phyloP scores from a whole-genome alignment of 2,797 vertebrate genomes.

The Lutra lutra region DNA sequence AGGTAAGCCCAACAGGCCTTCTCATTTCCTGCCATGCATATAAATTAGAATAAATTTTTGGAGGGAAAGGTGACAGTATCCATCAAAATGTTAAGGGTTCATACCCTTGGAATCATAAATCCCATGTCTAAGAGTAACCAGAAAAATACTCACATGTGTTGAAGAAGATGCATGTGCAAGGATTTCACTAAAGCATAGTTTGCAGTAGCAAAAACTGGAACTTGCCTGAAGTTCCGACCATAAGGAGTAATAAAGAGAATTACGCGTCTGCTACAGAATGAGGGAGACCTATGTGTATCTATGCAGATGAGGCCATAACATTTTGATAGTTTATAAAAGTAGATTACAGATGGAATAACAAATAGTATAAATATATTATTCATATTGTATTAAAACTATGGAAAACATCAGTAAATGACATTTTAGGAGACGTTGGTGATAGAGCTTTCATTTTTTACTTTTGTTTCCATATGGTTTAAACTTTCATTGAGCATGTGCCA shows the following conservation, averaged over 20 bases:
- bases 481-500: background rate
- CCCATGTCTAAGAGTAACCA: background rate
- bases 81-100: background rate
- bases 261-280: background rate
- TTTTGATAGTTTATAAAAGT: slow-evolving; percentile 28
- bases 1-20: background rate
- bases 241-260: background rate
- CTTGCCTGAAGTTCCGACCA: background rate
- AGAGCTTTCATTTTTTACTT: background rate
- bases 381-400: background rate
- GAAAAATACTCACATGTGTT: background rate
- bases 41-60: background rate
- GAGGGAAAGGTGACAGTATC: background rate
- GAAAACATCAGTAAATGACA: background rate
- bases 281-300: background rate
- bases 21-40: background rate
- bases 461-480: background rate
- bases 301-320: background rate
- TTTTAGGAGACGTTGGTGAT: background rate
- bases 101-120: background rate
- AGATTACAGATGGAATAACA: background rate
- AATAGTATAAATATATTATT: background rate
- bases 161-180: background rate
- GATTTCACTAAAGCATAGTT: background rate
- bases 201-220: background rate